A percentile compares a stretch with the other conserved stretches of the same genome.
Conservation (phyloP, 1,140 invertebrate species). For the Drosophila lini region DNA sequence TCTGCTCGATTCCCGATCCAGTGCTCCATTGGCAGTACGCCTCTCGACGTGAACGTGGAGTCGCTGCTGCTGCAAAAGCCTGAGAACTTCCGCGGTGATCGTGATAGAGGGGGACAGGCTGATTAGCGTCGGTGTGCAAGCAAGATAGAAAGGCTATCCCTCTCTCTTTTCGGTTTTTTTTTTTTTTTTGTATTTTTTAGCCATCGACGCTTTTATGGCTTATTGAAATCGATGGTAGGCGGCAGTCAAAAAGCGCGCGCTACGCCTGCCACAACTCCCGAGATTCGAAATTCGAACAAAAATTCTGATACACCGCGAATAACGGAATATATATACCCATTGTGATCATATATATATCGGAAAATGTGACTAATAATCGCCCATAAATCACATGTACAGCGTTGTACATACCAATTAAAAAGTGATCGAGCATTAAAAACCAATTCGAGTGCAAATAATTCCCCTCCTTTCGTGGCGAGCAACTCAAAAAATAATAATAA, state of each 20-base stretch:
- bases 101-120: not conserved
- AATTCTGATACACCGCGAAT: too few relatives aligned
- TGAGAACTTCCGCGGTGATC: slow-evolving; percentile 12
- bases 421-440: slow-evolving; percentile 79
- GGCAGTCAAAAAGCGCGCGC: slow-evolving; percentile 71
- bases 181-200: slow-evolving; percentile 43
- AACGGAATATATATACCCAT: not conserved
- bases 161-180: slow-evolving; percentile 4
- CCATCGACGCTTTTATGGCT: slow-evolving; percentile 64
- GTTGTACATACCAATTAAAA: slow-evolving; percentile 72
- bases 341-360: slow-evolving; percentile 18
- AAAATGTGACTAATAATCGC: slow-evolving; percentile 44
- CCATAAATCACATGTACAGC: slow-evolving; percentile 27
- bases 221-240: slow-evolving; percentile 60
- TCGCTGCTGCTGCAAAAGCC: slow-evolving; percentile 16
- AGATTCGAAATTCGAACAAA: not conserved
- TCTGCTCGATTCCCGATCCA: slow-evolving; percentile 1
- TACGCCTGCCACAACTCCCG: slow-evolving; percentile 48
- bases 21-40: slow-evolving; percentile 38
- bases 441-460: slow-evolving; percentile 72
- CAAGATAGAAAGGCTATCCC: slow-evolving; percentile 6
- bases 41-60: slow-evolving; percentile 41
- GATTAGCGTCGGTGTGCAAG: slow-evolving; percentile 28
- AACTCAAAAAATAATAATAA: slow-evolving; percentile 42
- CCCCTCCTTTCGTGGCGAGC: slow-evolving; percentile 4